Conservation (phyloP, 2,113 vertebrate genomes). For the Mastomys natalensis region DNA sequence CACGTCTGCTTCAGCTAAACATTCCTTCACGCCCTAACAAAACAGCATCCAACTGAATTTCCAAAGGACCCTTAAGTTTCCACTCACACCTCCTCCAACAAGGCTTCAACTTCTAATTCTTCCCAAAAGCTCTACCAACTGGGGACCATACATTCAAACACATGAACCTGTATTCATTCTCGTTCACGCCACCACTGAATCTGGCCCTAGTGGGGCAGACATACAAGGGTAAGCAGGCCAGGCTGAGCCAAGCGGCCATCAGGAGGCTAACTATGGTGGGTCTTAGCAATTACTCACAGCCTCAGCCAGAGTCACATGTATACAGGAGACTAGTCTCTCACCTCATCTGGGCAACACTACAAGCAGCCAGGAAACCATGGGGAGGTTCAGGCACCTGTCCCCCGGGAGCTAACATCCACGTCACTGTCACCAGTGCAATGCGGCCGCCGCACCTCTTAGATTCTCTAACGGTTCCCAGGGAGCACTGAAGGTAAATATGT, state of each 20-base stretch:
- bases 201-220: not conserved
- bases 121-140: not conserved
- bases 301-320: not conserved
- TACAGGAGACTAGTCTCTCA: not conserved
- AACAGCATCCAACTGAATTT: too few species aligned
- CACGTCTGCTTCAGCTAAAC: too few species aligned
- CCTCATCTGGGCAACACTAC: not conserved
- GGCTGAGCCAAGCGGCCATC: not conserved
- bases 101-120: not conserved
- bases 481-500: slow-evolving; percentile 86
- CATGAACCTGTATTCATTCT: not conserved
- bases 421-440: fast-evolving
- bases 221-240: too few species aligned
- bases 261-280: not conserved
- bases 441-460: slow-evolving; percentile 70
- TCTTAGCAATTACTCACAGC: not conserved
- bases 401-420: not conserved
- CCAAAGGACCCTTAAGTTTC: too few species aligned
- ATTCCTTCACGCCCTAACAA: too few species aligned
- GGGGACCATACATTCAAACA: not conserved
- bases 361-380: fast-evolving
- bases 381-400: not conserved
- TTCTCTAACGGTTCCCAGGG: slow-evolving; percentile 82
- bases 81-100: not conserved
- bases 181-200: not conserved